phyloP scores from a whole-genome alignment of 2,113 vertebrate species.

The Rhipidura dahli region DNA sequence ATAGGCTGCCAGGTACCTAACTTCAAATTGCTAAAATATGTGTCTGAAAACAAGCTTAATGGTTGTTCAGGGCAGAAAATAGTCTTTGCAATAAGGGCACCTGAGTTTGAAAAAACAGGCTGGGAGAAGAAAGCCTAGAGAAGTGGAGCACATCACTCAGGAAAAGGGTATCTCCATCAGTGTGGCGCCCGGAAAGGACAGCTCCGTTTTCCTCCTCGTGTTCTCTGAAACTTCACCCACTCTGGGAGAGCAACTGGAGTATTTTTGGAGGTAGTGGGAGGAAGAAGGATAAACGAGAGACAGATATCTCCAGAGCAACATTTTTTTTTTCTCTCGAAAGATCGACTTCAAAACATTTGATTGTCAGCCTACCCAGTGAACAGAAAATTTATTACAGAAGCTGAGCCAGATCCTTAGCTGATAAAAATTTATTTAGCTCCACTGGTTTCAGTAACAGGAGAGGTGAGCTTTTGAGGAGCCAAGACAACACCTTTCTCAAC shows the following conservation, averaged over 20 bases:
- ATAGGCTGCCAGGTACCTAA: accelerated
- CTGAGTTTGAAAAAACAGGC: not conserved
- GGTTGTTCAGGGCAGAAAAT: not conserved
- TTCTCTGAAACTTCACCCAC: not conserved
- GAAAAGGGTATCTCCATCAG: not conserved
- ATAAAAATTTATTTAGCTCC: not conserved
- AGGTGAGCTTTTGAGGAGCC: not conserved
- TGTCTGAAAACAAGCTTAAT: not conserved
- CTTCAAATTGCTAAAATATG: not conserved
- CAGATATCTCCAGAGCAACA: not conserved
- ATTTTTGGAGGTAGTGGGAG: constrained; percentile 18
- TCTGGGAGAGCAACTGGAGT: not conserved
- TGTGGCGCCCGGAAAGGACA: not conserved
- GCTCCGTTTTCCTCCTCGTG: not conserved
- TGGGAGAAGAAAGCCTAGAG: not conserved
- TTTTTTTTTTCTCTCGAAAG: not conserved
- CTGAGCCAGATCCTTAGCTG: not conserved
- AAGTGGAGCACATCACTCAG: not conserved
- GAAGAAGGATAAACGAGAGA: not conserved
- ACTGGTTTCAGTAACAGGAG: not conserved
- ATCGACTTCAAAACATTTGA: not conserved
- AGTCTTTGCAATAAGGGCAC: not conserved
- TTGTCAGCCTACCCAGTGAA: not conserved
- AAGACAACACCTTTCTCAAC: not conserved
- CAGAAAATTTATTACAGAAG: not conserved